Evolutionary conservation across 2,888 invertebrate genomes (phyloP), one percentile per base, ranked within the genome.

Genomic region (Lucinisca nassula): DNA sequence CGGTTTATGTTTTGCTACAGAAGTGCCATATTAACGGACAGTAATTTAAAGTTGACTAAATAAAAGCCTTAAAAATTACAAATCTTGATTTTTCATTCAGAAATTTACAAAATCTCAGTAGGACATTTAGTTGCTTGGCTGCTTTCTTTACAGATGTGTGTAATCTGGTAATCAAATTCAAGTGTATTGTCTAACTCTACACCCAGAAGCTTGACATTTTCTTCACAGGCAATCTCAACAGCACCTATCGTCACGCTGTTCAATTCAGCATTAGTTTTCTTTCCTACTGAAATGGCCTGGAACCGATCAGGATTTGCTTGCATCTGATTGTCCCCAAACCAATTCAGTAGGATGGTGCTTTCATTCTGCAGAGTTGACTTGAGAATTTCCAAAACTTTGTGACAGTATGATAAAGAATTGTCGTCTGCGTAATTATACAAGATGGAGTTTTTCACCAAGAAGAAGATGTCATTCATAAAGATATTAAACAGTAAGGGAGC

Each of bases 401-500:
- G 38, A 35, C 24, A 38, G 35, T 10, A 73, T 17, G 73, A 73
- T 38, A 73, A 10, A n/a, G 73, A 37, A 40, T 73, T 73, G 38
- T 73, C 73, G 27, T 73, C 73, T 37, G 37, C 73, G 24, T 73
- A 37, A 30, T 73, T 73, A 24, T 73, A 73, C 8, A 73, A 12
- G 8, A 21, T 17, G 24, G 38, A 12, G 12, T 73, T 8, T 37
- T 35, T 40, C 12, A 73, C 24, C 12, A 73, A 73, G 24, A 12
- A 73, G 17, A 73, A 73, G 4, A 38, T 73, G 35, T 73, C 73
- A n/a, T 73, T 73, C 14, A 73, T 73, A 40, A 73, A 73, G n/a
- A 37, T 38, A 40, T 73, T 73, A n/a, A 73, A 73, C 10, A 73
- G 21, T n/a, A 73, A 40, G 27, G 73, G 73, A 10, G 38, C 73